phyloP scores from a whole-genome alignment of 2,113 vertebrate genomes.

The Procapra przewalskii region DNA sequence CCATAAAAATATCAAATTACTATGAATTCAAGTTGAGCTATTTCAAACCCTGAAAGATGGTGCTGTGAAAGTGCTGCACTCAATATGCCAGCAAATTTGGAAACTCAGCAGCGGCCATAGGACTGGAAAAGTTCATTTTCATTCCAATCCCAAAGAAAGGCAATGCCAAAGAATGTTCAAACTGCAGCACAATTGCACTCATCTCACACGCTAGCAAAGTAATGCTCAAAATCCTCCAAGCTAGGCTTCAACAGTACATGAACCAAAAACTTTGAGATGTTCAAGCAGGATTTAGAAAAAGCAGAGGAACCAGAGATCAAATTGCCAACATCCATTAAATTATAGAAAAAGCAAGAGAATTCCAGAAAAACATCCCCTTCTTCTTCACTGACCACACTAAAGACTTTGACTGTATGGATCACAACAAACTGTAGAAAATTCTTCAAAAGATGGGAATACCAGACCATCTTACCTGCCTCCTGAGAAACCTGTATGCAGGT shows the following conservation, averaged over 20 bases:
- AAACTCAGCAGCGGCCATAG: not conserved
- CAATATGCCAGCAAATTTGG: not conserved
- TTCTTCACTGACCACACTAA: not conserved
- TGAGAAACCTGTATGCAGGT: not conserved
- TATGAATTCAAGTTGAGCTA: not conserved
- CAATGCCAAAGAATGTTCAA: not conserved
- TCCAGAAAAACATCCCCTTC: not conserved
- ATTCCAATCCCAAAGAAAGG: not conserved
- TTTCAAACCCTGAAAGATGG: not conserved
- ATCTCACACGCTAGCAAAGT: not conserved
- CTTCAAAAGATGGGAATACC: not conserved
- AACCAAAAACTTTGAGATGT: not conserved
- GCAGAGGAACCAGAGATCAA: not conserved
- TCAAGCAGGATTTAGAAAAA: not conserved
- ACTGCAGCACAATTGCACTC: not conserved
- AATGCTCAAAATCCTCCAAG: not conserved
- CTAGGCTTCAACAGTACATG: not conserved
- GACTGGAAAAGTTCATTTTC: not conserved
- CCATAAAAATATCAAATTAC: not conserved
- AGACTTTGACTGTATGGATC: not conserved
- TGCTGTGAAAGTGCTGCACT: not conserved
- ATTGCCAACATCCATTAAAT: not conserved
- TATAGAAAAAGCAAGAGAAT: not conserved
- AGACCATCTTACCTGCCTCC: not conserved
- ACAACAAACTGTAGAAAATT: not conserved